Conservation (phyloP, 1,140 invertebrate species). For the Cepaea nemoralis region DNA sequence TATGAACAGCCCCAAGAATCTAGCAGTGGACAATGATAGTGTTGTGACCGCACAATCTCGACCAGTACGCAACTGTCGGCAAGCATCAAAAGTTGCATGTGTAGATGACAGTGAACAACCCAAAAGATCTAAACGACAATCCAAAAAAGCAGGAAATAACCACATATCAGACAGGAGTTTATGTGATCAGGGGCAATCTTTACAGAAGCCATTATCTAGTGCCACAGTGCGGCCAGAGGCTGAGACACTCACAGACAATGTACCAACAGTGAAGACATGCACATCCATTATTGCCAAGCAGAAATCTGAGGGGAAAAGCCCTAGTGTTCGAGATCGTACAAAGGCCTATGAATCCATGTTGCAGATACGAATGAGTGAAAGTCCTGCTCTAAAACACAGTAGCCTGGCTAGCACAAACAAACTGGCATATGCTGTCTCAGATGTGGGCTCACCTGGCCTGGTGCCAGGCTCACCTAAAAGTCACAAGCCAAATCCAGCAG, state of each 20-base stretch:
- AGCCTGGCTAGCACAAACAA: neutral
- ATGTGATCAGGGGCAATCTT: too few relatives aligned
- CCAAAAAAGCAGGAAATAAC: neutral
- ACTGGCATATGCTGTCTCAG: neutral
- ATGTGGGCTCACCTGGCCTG: neutral
- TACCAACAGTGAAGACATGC: neutral
- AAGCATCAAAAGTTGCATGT: neutral
- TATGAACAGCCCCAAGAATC: neutral
- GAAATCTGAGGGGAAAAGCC: slow-evolving; percentile 6
- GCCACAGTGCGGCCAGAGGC: neutral
- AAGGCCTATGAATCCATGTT: slow-evolving; percentile 46
- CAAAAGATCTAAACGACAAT: neutral
- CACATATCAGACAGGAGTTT: too few relatives aligned
- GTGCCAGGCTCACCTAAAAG: neutral
- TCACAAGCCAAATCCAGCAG: too few relatives aligned
- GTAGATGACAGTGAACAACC: slow-evolving; percentile 7
- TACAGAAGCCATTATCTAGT: neutral
- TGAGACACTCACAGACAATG: neutral
- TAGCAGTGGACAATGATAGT: neutral
- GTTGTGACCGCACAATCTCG: neutral
- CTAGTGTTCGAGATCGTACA: slow-evolving; percentile 35
- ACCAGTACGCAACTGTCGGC: slow-evolving; percentile 10
- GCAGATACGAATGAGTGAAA: neutral
- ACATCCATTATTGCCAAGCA: neutral
- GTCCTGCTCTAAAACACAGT: neutral